Evolutionary conservation across 2,797 vertebrate species (phyloP).

Genomic region (Xyrichtys novacula): DNA sequence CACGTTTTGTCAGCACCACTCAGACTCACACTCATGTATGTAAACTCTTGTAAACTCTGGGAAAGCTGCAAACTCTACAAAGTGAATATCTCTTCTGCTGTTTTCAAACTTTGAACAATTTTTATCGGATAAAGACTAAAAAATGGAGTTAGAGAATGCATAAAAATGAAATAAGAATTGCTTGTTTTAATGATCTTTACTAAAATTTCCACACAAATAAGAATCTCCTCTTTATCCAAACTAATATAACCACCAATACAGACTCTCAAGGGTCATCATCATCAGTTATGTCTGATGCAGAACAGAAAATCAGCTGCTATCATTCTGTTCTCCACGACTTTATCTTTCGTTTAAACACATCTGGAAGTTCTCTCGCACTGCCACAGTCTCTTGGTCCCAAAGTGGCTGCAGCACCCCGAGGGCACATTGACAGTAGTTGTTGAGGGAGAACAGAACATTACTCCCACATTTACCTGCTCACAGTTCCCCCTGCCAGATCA

Average conservation of each 20-base stretch:
- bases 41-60: conserved; percentile 14
- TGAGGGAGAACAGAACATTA: conserved; percentile 72
- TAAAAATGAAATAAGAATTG: too few relatives aligned
- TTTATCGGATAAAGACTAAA: too few relatives aligned
- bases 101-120: too few relatives aligned
- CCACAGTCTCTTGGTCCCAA: conserved; percentile 40
- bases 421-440: conserved; percentile 59
- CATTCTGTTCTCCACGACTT: conserved; percentile 57
- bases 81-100: too few relatives aligned
- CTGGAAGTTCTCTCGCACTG: conserved; percentile 70
- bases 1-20: conserved; percentile 62
- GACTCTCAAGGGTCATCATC: conserved; percentile 42
- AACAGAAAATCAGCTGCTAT: conserved; percentile 66
- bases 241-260: conserved; percentile 33
- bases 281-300: conserved; percentile 53
- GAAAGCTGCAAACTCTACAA: not conserved
- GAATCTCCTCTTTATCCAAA: conserved; percentile 10
- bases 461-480: conserved; percentile 70
- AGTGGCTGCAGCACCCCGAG: conserved; percentile 47
- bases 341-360: conserved; percentile 75
- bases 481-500: conserved; percentile 23
- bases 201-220: too few relatives aligned
- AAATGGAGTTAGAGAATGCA: too few relatives aligned
- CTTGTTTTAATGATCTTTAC: too few relatives aligned
- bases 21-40: conserved; percentile 48